Evolutionary conservation across 1,140 invertebrate species (phyloP).

Genomic region (Nasonia vitripennis): DNA sequence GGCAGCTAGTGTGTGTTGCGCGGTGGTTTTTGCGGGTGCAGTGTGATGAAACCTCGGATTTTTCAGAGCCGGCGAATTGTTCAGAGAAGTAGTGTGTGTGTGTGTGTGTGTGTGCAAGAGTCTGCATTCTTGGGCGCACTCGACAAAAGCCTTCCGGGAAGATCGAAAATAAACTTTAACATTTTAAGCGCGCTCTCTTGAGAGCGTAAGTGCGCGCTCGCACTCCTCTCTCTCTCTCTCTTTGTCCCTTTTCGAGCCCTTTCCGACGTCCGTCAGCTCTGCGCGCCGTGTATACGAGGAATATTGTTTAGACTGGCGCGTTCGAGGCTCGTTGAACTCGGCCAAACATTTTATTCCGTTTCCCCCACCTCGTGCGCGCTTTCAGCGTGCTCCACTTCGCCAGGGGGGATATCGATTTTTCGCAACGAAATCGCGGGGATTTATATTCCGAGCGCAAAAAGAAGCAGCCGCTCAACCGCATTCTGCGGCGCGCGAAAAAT

Average conservation of each 20-base stretch:
- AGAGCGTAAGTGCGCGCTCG: neutral
- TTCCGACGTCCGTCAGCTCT: constrained; percentile 18
- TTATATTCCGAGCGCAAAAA: neutral
- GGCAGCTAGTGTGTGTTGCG: neutral
- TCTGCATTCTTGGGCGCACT: neutral
- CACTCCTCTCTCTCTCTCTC: neutral
- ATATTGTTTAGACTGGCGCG: constrained; percentile 36
- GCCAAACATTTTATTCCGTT: neutral
- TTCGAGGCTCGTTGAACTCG: neutral
- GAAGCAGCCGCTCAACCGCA: neutral
- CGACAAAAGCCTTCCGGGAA: neutral
- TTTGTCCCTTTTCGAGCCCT: constrained; percentile 17
- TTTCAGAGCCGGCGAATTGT: neutral
- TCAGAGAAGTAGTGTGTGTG: neutral
- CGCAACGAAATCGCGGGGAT: neutral
- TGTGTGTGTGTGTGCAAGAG: neutral
- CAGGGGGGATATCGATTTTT: neutral
- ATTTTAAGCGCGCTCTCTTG: neutral
- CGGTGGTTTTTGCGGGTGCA: neutral
- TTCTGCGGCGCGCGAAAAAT: neutral
- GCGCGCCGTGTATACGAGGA: neutral
- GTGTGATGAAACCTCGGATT: neutral
- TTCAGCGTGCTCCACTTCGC: neutral
- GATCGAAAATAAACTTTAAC: neutral
- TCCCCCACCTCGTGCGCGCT: neutral